phyloP scores from a whole-genome alignment of 1,140 invertebrate species.

The Hylyphantes graminicola region DNA sequence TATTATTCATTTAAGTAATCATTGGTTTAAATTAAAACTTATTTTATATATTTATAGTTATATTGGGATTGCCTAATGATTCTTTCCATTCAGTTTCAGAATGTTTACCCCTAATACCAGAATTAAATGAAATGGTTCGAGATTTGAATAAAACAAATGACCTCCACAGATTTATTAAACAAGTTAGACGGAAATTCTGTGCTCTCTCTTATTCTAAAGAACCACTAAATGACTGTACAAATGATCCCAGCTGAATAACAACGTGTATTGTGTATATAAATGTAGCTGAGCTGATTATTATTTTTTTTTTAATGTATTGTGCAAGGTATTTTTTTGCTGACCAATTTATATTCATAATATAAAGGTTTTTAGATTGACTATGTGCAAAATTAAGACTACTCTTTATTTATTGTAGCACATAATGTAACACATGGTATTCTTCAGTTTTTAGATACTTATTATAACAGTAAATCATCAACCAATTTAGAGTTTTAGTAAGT shows the following conservation, averaged over 20 bases:
- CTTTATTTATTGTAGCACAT: too few species aligned
- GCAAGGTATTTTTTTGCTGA: background rate
- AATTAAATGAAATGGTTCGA: background rate
- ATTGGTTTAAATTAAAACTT: background rate
- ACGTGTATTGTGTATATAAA: background rate
- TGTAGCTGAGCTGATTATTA: background rate
- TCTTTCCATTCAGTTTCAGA: constrained; percentile 6
- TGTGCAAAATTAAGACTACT: background rate
- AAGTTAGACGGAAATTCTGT: constrained; percentile 20
- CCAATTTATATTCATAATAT: background rate
- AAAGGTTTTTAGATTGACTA: background rate
- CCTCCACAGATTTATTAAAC: constrained; percentile 11
- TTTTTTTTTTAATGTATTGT: background rate
- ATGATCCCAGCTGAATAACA: background rate
- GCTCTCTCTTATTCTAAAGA: background rate
- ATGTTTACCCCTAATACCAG: constrained; percentile 4
- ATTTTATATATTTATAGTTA: background rate
- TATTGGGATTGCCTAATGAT: background rate
- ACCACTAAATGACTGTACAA: background rate
- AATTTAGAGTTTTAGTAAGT: too few species aligned
- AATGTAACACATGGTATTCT: too few species aligned
- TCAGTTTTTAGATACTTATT: too few species aligned
- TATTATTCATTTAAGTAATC: background rate
- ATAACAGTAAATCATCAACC: too few species aligned
- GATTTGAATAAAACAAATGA: constrained; percentile 35